Conservation (phyloP, 2,113 vertebrate species). For the Fulmarus glacialis region DNA sequence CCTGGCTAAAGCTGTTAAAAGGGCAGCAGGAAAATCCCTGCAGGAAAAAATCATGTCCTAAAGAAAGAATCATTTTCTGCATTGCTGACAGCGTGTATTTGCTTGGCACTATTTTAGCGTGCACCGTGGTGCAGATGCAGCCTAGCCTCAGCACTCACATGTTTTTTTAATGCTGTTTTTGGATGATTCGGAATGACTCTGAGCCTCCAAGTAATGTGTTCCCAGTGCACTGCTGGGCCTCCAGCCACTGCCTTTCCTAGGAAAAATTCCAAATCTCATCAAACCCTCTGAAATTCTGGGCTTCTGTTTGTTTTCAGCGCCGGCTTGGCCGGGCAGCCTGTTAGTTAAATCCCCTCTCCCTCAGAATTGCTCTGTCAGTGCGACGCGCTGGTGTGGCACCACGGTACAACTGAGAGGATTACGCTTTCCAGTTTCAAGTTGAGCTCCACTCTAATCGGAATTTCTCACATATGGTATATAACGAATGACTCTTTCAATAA, state of each 20-base stretch:
- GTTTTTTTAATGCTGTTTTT: fast-evolving
- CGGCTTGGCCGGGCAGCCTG: background rate
- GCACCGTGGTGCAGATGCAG: fast-evolving
- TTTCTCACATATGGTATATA: background rate
- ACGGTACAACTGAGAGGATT: background rate
- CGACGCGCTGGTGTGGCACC: background rate
- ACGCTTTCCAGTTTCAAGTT: background rate
- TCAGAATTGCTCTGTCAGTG: background rate
- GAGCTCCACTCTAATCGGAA: background rate
- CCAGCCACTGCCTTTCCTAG: background rate
- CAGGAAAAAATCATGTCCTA: background rate
- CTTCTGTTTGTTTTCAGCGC: background rate
- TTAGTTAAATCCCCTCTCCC: background rate
- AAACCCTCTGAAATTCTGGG: background rate
- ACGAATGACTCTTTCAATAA: background rate
- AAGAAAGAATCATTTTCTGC: background rate
- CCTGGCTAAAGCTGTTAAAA: background rate
- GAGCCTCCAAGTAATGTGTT: background rate
- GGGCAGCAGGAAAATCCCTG: background rate
- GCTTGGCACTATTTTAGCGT: fast-evolving
- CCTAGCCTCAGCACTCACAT: fast-evolving
- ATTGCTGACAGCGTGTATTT: background rate
- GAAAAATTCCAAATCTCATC: background rate
- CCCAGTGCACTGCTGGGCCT: background rate
- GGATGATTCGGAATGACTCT: background rate